Evolutionary conservation across 2,113 vertebrate species (phyloP).

Genomic region (Oreochromis niloticus): DNA sequence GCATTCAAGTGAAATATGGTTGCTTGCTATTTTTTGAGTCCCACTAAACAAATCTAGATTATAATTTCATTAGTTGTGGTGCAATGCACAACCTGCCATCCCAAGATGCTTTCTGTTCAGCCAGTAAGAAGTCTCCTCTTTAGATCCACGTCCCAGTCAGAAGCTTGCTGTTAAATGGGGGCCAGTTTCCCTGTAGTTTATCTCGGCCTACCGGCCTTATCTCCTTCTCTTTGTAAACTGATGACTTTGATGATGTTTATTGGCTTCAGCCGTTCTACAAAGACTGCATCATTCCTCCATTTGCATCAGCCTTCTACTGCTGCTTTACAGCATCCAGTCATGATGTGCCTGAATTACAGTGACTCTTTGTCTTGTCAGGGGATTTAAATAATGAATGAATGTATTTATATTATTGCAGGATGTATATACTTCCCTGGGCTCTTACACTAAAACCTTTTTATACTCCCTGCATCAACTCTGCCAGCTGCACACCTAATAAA

Average conservation of each 20-base stretch:
- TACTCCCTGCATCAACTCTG: background rate
- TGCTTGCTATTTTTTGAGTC: background rate
- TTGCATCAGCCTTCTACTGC: background rate
- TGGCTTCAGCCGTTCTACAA: background rate
- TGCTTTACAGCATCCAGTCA: background rate
- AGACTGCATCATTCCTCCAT: background rate
- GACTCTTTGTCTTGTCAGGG: background rate
- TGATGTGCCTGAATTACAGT: background rate
- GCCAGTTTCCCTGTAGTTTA: background rate
- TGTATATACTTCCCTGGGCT: background rate
- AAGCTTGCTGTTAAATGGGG: background rate
- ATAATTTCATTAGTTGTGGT: background rate
- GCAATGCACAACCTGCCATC: background rate
- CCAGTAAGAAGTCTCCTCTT: background rate
- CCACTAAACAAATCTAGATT: background rate
- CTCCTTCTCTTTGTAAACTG: background rate
- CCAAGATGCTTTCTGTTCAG: background rate
- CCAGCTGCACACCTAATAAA: background rate
- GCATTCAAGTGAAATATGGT: background rate
- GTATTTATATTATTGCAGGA: background rate
- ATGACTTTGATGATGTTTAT: background rate
- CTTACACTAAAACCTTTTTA: background rate
- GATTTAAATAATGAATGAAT: background rate
- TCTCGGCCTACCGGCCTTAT: background rate
- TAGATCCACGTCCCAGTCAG: background rate